Conservation (phyloP, 1,140 invertebrate genomes). For the Anastatus disparis region DNA sequence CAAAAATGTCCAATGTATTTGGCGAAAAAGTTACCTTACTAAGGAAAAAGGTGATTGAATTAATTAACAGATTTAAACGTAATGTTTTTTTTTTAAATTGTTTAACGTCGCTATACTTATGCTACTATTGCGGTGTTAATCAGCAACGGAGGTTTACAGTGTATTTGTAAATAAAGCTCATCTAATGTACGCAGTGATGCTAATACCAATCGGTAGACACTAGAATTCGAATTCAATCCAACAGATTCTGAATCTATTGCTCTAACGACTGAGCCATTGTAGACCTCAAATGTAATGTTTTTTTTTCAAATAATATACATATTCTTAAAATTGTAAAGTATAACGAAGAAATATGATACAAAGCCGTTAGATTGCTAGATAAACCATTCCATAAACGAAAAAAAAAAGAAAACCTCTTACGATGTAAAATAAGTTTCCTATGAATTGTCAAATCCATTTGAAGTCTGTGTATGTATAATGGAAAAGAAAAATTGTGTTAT, state of each 20-base stretch:
- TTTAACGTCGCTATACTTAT: no score
- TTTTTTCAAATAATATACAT: conserved; percentile 31
- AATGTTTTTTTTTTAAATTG: no score
- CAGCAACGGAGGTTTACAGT: no score
- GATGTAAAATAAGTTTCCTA: conserved; percentile 36
- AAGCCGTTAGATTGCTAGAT: conserved; percentile 39
- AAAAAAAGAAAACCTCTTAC: conserved; percentile 27
- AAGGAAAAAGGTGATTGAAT: conserved; percentile 12
- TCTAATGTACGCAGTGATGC: no score
- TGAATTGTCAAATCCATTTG: conserved; percentile 33
- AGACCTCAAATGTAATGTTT: no score
- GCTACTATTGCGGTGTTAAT: no score
- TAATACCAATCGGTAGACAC: no score
- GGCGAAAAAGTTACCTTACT: conserved; percentile 31
- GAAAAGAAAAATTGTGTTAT: conserved; percentile 33
- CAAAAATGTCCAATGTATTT: conserved; percentile 27
- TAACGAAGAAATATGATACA: conserved; percentile 23
- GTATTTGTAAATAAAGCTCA: no score
- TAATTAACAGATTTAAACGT: neutral
- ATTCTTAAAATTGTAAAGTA: conserved; percentile 35
- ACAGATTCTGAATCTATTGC: no score
- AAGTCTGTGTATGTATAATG: conserved; percentile 36
- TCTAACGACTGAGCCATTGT: no score
- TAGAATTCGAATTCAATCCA: no score
- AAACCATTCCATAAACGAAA: conserved; percentile 39